Conservation (phyloP, 1,140 invertebrate genomes). For the Anoplolepis gracilipes region DNA sequence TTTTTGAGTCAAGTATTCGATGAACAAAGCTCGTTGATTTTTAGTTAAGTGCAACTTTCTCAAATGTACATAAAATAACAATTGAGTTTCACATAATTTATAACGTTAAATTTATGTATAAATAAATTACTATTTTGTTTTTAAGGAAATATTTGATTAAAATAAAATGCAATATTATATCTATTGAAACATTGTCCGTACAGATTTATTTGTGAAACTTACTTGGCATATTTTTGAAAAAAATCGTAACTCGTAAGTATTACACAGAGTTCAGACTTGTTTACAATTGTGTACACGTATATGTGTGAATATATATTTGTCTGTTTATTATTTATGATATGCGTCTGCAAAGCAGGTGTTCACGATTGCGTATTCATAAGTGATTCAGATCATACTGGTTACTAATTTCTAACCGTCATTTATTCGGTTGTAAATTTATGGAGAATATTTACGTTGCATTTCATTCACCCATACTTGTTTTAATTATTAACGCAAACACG, state of each 20-base stretch:
- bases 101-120: background rate
- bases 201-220: too few species aligned
- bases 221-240: too few species aligned
- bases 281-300: background rate
- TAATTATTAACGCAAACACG: background rate
- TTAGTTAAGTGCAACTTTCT: background rate
- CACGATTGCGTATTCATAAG: conserved; percentile 3
- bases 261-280: background rate
- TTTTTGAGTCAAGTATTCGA: conserved; percentile 7
- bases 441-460: background rate
- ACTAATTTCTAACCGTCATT: conserved; percentile 2
- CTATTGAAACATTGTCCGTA: background rate
- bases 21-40: conserved; percentile 4
- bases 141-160: too few species aligned
- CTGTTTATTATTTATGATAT: conserved; percentile 46
- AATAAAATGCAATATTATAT: background rate
- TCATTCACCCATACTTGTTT: background rate
- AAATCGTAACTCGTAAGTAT: too few species aligned
- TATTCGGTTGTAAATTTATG: background rate
- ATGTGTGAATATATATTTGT: background rate
- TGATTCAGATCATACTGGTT: background rate
- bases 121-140: background rate
- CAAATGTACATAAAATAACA: background rate
- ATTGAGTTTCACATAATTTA: background rate
- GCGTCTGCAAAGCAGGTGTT: background rate